Base-by-base conservation (phyloP, 2,113 vertebrate species). In the Siniperca knerii region DNA sequence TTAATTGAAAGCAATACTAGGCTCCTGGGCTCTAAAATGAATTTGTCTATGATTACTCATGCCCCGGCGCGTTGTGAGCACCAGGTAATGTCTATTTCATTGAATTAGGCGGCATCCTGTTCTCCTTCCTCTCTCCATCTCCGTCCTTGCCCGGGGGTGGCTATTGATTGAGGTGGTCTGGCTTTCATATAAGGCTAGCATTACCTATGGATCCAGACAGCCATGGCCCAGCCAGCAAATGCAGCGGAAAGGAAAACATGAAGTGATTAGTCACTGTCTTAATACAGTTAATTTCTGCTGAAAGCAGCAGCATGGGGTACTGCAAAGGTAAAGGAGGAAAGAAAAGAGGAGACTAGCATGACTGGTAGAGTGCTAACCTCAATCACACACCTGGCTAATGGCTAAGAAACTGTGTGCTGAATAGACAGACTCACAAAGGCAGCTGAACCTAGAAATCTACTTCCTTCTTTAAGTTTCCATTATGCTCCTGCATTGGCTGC, bases 1-100 rank as follows among this genome's bases (percentile, higher is more conserved):
- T 95, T 97, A 97, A 97, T 96, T 97, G 96, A 97, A 97, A 97
- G 96, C 96, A 96, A 97, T 97, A 95, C 96, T 96, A 93, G 92
- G 95, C 94, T 90, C 95, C 90, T 92, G 94, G 95, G 95, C 95
- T 86, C 96, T 95, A 95, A 97, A 97, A 97, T 97, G 96, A 97
- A 97, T 97, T 97, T 96, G 94, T 96, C 94, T 90, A 93, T 95
- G 96, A 94, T 92, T 95, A 93, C 95, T 96, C 95, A 94, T 94
- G 96, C 94, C 96, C 90, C 92, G 96, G 95, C 91, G 92, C 88
- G 58, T 93, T 92, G 93, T 91, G 92, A 94, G 95, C 93, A 90
- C 91, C 21, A 35, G 79, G 80, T 94, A 95, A 95, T 96, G 87
- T 93, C 94, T 91, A 60, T 94, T 95, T 96, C 94, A 96, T 96